A percentile compares a stretch with the other conserved stretches of the same genome.
These are phyloP conservation scores for Fulica atra DNA, from an alignment of 2,113 vertebrate genomes.

Conservation along the genomic window DNA sequence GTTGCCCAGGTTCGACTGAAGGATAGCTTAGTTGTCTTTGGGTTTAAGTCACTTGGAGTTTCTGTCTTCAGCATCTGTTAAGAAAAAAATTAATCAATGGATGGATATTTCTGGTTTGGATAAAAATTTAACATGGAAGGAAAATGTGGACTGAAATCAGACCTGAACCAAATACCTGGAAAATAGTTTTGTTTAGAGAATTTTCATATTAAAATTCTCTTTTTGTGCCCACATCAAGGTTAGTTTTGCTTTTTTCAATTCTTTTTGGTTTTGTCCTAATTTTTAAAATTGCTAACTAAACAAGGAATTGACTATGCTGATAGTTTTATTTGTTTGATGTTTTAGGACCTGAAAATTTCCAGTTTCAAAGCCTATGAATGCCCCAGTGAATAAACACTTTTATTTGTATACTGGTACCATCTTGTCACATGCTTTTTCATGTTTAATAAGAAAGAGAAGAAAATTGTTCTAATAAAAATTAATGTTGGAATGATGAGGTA, in stretches of 20 bases:
- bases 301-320: not conserved
- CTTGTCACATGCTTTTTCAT: not conserved
- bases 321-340: not conserved
- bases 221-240: not conserved
- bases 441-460: not conserved
- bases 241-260: not conserved
- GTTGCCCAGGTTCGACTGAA: conserved; percentile 67
- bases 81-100: not conserved
- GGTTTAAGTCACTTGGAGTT: conserved; percentile 6
- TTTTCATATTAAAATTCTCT: not conserved
- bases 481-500: not conserved
- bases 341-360: not conserved
- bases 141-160: not conserved
- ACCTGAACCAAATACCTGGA: not conserved
- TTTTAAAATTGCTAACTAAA: not conserved
- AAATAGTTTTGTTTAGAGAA: not conserved
- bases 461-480: not conserved
- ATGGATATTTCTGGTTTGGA: not conserved
- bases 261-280: not conserved
- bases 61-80: conserved; percentile 46
- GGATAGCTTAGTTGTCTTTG: conserved; percentile 44
- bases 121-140: not conserved
- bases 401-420: not conserved
- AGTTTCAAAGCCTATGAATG: not conserved
- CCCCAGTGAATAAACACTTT: not conserved